A percentile compares a stretch with the other conserved stretches of the same genome.
Evolutionary conservation across 2,797 vertebrate genomes (phyloP).

Genomic region (Phoebastria nigripes): DNA sequence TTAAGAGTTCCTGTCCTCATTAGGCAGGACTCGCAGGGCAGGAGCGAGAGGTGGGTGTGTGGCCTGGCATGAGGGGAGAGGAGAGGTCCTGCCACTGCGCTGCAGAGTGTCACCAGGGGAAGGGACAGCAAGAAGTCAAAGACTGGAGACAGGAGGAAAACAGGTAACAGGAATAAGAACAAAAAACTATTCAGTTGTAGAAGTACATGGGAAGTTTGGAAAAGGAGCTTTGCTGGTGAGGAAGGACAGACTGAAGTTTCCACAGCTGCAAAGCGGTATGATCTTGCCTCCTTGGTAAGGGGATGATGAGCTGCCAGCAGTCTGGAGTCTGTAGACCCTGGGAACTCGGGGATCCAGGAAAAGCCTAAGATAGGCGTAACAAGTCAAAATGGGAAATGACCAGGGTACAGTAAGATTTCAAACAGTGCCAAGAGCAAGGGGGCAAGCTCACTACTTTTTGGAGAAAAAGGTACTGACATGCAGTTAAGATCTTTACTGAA

Average conservation of each 20-base stretch:
- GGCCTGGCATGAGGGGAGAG: not conserved
- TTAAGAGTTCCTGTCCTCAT: accelerated
- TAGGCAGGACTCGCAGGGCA: not conserved
- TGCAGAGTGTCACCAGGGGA: not conserved
- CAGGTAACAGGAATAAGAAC: not conserved
- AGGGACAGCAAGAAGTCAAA: not conserved
- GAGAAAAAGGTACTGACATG: not conserved
- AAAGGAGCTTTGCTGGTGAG: not conserved
- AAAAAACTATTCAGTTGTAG: not conserved
- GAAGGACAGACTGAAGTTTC: not conserved
- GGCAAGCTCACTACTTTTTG: not conserved
- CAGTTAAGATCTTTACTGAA: not conserved
- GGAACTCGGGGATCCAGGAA: not conserved
- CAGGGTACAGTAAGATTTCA: not conserved
- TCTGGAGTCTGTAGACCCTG: not conserved
- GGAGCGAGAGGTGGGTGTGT: not conserved
- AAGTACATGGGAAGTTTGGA: not conserved
- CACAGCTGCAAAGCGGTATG: not conserved
- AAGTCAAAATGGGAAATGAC: not conserved
- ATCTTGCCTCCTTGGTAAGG: not conserved
- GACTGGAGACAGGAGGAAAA: not conserved
- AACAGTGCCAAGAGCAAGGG: not conserved
- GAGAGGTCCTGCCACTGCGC: not conserved
- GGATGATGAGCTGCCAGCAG: not conserved
- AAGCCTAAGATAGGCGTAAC: not conserved